phyloP scores from a whole-genome alignment of 2,797 vertebrate species.

The Pantherophis alleghaniensis region DNA sequence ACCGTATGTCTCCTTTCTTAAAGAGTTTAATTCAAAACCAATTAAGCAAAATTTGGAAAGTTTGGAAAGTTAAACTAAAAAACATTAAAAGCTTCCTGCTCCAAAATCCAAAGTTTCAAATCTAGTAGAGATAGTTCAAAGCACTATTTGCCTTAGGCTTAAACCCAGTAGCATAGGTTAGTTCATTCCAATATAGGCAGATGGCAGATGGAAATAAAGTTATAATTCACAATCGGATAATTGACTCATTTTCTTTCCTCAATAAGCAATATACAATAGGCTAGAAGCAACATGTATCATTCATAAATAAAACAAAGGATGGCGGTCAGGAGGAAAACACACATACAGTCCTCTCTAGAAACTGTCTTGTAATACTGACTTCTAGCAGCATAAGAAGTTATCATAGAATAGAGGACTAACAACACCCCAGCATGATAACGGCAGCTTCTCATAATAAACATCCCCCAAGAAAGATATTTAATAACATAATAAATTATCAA shows the following conservation, averaged over 20 bases:
- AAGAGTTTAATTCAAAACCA: background rate
- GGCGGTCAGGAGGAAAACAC: background rate
- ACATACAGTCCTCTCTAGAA: background rate
- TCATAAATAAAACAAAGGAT: constrained; percentile 22
- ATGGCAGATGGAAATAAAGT: constrained; percentile 30
- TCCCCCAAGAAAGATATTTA: background rate
- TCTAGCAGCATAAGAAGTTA: background rate
- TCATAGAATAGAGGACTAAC: background rate
- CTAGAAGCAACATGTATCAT: constrained; percentile 4
- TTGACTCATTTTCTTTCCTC: constrained; percentile 15
- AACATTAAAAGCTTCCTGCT: background rate
- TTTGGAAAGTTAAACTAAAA: background rate
- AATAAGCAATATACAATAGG: background rate
- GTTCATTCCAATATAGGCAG: background rate
- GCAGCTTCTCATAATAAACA: background rate
- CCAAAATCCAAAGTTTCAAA: background rate
- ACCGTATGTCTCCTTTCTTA: background rate
- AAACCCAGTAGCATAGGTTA: background rate
- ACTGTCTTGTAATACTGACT: background rate
- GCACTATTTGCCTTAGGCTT: background rate
- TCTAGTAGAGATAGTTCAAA: background rate
- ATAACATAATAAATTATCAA: background rate
- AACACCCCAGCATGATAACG: background rate
- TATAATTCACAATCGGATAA: background rate
- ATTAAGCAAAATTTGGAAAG: background rate